phyloP scores from a whole-genome alignment of 2,113 vertebrate genomes.

The Grammomys dolichurus region DNA sequence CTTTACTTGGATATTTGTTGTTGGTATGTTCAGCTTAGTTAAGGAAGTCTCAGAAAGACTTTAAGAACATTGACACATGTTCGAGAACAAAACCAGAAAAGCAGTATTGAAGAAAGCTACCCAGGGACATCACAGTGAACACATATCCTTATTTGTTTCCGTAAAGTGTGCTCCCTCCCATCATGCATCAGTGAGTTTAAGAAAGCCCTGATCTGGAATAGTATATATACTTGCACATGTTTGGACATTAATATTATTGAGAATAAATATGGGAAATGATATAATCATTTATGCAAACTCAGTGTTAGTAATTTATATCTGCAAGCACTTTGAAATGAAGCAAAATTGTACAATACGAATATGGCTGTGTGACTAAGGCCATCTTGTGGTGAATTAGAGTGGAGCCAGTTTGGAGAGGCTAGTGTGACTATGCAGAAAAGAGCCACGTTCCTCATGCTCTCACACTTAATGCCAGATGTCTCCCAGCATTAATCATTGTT shows the following conservation, averaged over 20 bases:
- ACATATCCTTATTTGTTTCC: background rate
- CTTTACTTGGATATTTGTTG: background rate
- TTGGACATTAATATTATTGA: background rate
- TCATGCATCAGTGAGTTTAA: background rate
- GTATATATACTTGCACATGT: background rate
- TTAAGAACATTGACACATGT: background rate
- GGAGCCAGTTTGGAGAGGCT: too few species aligned
- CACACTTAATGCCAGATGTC: too few species aligned
- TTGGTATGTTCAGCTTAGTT: background rate
- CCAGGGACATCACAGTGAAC: too few species aligned
- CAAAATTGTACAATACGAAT: background rate
- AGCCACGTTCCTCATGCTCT: background rate
- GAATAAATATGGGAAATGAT: background rate
- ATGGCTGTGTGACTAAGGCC: background rate
- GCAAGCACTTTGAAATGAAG: background rate
- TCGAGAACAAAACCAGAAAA: background rate
- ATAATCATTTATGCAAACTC: background rate
- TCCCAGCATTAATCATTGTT: background rate
- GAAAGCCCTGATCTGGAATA: background rate
- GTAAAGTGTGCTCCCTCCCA: background rate
- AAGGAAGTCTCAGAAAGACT: background rate
- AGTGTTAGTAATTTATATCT: background rate
- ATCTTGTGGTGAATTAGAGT: background rate
- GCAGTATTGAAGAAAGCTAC: background rate
- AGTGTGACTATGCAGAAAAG: background rate